Base-by-base conservation (phyloP, 2,113 vertebrate species). In the Chinchilla lanigera region DNA sequence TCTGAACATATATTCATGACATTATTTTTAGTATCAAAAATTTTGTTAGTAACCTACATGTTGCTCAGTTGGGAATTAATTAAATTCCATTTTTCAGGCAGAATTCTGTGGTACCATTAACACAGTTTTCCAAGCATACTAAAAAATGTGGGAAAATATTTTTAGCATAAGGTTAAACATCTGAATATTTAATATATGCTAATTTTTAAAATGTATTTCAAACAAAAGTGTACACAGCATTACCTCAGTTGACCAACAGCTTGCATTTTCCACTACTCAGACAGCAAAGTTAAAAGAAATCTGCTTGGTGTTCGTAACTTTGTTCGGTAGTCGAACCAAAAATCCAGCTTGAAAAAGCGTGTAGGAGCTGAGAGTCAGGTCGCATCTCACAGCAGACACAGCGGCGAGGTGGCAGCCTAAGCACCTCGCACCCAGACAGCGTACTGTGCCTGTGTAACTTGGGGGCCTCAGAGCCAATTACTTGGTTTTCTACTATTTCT, bases 151-250 rank as follows among this genome's bases (percentile, higher is more conserved):
- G 35, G 52, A 73, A 82, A 89, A 47, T 56, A n/a, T 47, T 47
- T 93, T 6, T 78, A 90, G 44, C 6, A 71, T 91, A 38, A 89
- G 9, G 47, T 78, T 87, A 91, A 90, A 73, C 52, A 50, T 67
- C 61, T 93, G 41, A 61, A 78, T 84, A 82, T 90, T 61, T 83
- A 82, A 81, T 80, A 71, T 11, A 65, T 96, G 30, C 22, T 82
- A 83, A 81, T 67, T 65, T 28, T 30, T 9, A 86, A 61, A 92
- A 77, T 61, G 1, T 69, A 93, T 52, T 93, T 73, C 41, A 47
- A 88, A 67, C 28, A 63, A 54, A 77, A 65, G n/a, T 81, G 5
- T 47, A 56, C 85, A 41, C 38, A 73, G 38, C 1, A 9, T 19
- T 73, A 24, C n/a, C 22, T 73, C 8, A 2, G 35, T 11, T 41